Evolutionary conservation across 2,113 vertebrate genomes (phyloP).

Genomic region (Alces alces): DNA sequence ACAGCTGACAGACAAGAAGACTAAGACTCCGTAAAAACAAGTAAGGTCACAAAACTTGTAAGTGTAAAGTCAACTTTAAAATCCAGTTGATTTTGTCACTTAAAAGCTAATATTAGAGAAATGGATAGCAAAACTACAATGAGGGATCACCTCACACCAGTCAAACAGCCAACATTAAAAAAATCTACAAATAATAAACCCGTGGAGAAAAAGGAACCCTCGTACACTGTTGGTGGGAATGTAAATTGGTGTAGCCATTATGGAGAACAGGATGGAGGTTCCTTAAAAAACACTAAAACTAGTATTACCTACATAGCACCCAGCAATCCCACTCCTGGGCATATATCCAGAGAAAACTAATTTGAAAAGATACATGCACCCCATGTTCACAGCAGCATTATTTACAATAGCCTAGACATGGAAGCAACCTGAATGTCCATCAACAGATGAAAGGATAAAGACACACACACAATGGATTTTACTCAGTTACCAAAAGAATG

Average conservation of each 20-base stretch:
- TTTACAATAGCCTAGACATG: background rate
- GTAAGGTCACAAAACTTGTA: background rate
- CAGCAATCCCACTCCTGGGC: background rate
- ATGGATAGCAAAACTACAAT: background rate
- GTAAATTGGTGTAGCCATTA: background rate
- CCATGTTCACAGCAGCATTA: background rate
- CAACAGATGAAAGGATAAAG: background rate
- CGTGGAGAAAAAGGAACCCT: background rate
- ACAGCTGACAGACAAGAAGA: background rate
- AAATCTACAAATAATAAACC: background rate
- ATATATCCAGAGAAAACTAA: background rate
- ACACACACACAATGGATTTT: background rate
- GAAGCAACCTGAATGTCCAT: background rate
- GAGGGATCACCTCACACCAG: background rate
- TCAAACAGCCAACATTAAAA: background rate
- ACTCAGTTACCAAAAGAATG: background rate
- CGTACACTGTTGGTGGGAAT: background rate
- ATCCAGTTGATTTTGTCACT: background rate
- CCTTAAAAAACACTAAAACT: background rate
- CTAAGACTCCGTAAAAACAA: background rate
- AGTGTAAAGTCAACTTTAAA: conserved; percentile 16
- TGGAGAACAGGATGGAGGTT: background rate
- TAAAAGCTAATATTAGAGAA: background rate
- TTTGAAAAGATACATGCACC: background rate
- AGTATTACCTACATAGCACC: background rate